Conservation (phyloP, 2,113 vertebrate species). For the Halcyon senegalensis region DNA sequence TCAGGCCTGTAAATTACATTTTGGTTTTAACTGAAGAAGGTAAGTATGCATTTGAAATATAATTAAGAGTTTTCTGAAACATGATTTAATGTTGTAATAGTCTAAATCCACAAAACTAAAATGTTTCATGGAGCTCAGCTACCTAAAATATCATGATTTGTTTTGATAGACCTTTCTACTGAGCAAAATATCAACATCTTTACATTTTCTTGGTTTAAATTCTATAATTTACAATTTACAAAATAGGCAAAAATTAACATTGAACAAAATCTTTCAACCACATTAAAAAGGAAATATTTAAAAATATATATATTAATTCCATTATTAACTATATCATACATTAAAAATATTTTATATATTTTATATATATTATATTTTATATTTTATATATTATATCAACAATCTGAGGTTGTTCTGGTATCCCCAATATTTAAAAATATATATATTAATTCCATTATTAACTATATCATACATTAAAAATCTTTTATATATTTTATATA, state of each 20-base stretch:
- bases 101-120: neutral
- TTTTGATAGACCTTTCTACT: neutral
- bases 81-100: neutral
- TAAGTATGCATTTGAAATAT: neutral
- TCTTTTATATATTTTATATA: no score
- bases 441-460: neutral
- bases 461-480: neutral
- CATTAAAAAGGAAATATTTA: neutral
- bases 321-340: neutral
- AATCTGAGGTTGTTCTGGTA: neutral
- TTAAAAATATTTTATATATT: no score
- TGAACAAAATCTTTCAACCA: neutral
- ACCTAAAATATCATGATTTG: neutral
- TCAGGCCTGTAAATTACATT: neutral
- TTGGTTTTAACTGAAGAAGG: neutral
- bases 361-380: no score
- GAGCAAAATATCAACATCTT: neutral
- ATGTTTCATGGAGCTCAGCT: neutral
- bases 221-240: neutral
- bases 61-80: neutral
- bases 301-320: neutral
- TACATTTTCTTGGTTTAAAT: neutral
- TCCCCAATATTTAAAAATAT: neutral
- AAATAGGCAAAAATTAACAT: neutral
- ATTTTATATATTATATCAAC: neutral